Conservation (phyloP, 92 coral and sea anemone genomes). For the Umimayanthus chanpuru region DNA sequence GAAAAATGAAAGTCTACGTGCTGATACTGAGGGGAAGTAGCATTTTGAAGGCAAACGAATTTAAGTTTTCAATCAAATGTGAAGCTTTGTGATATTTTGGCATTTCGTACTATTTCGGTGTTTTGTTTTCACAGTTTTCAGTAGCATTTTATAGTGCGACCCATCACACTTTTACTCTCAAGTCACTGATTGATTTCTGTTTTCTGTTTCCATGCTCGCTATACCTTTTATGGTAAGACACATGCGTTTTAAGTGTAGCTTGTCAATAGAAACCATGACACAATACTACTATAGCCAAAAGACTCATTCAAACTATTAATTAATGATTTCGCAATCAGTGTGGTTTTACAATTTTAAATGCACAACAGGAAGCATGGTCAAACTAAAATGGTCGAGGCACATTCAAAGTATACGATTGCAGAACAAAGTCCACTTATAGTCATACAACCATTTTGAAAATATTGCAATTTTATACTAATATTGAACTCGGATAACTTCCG, state of each 20-base stretch:
- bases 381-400: background rate
- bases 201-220: background rate
- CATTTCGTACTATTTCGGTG: background rate
- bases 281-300: background rate
- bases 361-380: background rate
- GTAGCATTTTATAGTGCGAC: background rate
- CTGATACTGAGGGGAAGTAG: background rate
- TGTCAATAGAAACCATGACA: background rate
- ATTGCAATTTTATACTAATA: background rate
- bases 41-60: background rate
- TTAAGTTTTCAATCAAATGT: background rate
- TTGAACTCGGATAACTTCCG: background rate
- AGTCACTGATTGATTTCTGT: background rate
- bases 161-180: no score
- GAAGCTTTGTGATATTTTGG: background rate
- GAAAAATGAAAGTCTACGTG: background rate
- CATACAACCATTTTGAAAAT: background rate
- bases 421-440: background rate
- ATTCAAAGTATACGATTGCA: background rate
- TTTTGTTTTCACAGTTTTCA: background rate
- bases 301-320: background rate
- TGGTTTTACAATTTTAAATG: background rate
- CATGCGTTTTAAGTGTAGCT: background rate
- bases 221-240: no score
- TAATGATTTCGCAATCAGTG: background rate